These are phyloP conservation scores for Exocentrus adspersus DNA, from an alignment of 2,888 invertebrate genomes.

Conservation along the genomic window DNA sequence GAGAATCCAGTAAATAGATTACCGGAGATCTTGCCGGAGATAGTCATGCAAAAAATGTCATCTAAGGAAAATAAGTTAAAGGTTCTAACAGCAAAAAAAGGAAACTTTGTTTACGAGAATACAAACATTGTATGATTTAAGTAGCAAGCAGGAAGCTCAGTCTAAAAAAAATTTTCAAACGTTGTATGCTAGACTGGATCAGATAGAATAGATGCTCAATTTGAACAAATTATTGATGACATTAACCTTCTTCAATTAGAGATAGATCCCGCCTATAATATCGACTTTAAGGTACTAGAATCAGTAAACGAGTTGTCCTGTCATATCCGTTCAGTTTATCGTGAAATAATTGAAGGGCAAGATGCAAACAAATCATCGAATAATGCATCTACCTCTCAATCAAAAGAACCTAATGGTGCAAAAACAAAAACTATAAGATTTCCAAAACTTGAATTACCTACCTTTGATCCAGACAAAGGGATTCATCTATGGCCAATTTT, in stretches of 20 bases:
- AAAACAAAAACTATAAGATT: background rate
- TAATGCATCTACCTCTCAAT: background rate
- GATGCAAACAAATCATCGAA: background rate
- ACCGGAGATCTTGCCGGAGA: too few species aligned
- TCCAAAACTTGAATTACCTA: constrained; percentile 1
- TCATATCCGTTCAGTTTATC: background rate
- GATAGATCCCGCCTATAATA: background rate
- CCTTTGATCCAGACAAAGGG: constrained; percentile 1
- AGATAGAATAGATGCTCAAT: too few species aligned
- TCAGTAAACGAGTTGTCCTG: background rate
- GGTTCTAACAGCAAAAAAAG: too few species aligned
- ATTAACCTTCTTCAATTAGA: background rate
- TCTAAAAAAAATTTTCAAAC: too few species aligned
- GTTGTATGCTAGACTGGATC: too few species aligned
- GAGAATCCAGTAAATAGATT: too few species aligned
- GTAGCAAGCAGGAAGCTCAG: too few species aligned
- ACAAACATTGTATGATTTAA: too few species aligned
- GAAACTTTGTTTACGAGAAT: too few species aligned
- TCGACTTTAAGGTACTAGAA: background rate
- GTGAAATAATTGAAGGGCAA: background rate
- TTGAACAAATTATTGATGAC: too few species aligned
- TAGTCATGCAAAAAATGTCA: too few species aligned
- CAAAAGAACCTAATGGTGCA: background rate
- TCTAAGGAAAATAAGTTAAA: too few species aligned
- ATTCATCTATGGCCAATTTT: constrained; percentile 2